Base-by-base conservation (phyloP, 2,888 invertebrate species). In the Eulithis prunata region DNA sequence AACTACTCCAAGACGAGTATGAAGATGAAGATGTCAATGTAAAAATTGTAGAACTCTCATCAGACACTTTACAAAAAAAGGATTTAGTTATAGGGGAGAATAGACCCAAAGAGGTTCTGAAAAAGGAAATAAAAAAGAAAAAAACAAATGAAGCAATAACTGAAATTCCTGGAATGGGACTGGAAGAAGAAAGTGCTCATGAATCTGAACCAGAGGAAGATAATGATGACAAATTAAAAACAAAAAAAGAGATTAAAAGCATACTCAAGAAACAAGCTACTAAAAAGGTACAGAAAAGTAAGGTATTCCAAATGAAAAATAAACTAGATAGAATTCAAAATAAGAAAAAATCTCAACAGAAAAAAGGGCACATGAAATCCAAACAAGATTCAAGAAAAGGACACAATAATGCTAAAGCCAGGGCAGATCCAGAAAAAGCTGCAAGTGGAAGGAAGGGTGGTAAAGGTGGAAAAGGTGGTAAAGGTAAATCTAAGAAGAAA, bases 21-120 rank as follows among this genome's bases (percentile, higher is more conserved):
- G 96, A 97, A 84, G 95, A 96, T 75, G 96, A 96, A 47, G 95
- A 96, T 82, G 96, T 96, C 0, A 96, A 95, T 72, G 96, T 97
- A 0, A 96, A 96, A 91, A 95, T 97, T 67, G 94, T 96, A 0
- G 96, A 97, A 81, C 86, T 97, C 8, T 95, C 96, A 14, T 90
- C 96, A 47, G 95, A 95, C 66, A 95, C 96, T 59, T 87, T 97
- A 51, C 95, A 96, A n/a, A 94, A 95, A 65, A 94, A 94, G 78
- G 95, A 95, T 75, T 94, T 96, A 78, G 95, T 96, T 84, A 96
- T 97, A 68, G 97, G 97, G 8, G 94, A 94, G 63, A 97, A 97
- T 82, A 94, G 90, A 78, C 94, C 94, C 41, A 87, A 83, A 73
- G 84, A 84, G 73, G 74, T 65, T n/a, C 54, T 67, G 4, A 71